A percentile compares a stretch with the other conserved stretches of the same genome.
Evolutionary conservation across 1,140 invertebrate species (phyloP).

Genomic region (Chrysomallon squamiferum): DNA sequence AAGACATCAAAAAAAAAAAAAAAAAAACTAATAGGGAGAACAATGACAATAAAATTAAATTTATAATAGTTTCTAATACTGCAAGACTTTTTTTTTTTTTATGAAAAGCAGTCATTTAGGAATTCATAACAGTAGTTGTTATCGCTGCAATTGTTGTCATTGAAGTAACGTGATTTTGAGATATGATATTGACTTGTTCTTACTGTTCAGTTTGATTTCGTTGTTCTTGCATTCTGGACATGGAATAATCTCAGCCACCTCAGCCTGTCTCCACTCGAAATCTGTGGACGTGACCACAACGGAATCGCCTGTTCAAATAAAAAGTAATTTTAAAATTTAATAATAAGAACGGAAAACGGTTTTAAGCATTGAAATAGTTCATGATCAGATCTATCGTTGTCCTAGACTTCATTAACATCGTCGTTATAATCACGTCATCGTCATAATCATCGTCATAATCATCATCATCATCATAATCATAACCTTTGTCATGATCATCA

Average conservation of each 20-base stretch:
- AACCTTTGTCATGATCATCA: not conserved
- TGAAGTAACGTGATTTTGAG: no score
- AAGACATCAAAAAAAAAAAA: not conserved
- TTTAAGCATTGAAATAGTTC: not conserved
- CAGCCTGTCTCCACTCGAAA: slow-evolving; percentile 42
- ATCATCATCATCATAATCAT: not conserved
- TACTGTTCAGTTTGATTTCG: slow-evolving; percentile 1
- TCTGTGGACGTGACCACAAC: slow-evolving; percentile 43
- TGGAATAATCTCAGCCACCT: slow-evolving; percentile 10
- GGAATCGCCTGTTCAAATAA: slow-evolving; percentile 26
- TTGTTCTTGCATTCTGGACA: slow-evolving; percentile 1
- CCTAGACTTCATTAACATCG: not conserved
- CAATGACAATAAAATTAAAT: no score
- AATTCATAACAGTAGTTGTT: no score
- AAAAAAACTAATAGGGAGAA: no score
- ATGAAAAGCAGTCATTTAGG: no score
- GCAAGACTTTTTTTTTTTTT: no score
- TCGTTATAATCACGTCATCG: not conserved
- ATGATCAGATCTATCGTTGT: not conserved
- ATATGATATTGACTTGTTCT: no score
- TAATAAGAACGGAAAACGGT: not conserved
- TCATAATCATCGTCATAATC: not conserved
- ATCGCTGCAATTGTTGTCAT: no score
- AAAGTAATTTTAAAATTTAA: not conserved
- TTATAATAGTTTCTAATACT: no score